Base-by-base conservation (phyloP, 2,797 vertebrate species). In the Sebastes hubbsi region DNA sequence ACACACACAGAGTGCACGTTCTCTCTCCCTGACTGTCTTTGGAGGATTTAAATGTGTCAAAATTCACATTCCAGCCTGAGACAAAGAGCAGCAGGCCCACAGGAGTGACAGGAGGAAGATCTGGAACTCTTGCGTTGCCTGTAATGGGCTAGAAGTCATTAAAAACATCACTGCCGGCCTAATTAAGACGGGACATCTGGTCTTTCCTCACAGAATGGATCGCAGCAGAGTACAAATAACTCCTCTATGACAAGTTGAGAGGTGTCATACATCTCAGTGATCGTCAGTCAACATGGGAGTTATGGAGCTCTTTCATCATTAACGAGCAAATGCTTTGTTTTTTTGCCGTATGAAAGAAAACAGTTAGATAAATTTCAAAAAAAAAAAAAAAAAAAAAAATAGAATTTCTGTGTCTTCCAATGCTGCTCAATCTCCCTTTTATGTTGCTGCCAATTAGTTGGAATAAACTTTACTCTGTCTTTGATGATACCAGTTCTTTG, bases 131-230 rank as follows among this genome's bases (percentile, higher is more conserved):
- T 91, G 86, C 85, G 78, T 92, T 85, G 90, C 89, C 90, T 91
- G 92, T 94, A 95, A 95, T 95, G 95, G 93, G 89, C 92, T 94
- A 94, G 92, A 95, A 95, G 95, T 95, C 95, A 95, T 96, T 95
- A 95, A 96, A 95, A 96, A 95, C 94, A 95, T 95, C 94, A 95
- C 94, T 94, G 94, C 92, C 86, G 92, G 94, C 95, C 95, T 96
- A 96, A 96, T 96, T 96, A 96, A 95, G 95, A 95, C 83, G 93
- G 94, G 95, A 96, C 95, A 96, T 96, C 95, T 96, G 96, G 94
- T 96, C 95, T 94, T 92, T 94, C 90, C 92, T 95, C 94, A 93
- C 93, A 92, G 94, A 95, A 95, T 88, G 94, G 92, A 95, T 94
- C 82, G 88, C 91, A 91, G 93, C 85, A 83, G 94, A 94, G 94